These are phyloP conservation scores for Colostygia pectinataria DNA, from an alignment of 2,888 invertebrate genomes.

Conservation along the genomic window DNA sequence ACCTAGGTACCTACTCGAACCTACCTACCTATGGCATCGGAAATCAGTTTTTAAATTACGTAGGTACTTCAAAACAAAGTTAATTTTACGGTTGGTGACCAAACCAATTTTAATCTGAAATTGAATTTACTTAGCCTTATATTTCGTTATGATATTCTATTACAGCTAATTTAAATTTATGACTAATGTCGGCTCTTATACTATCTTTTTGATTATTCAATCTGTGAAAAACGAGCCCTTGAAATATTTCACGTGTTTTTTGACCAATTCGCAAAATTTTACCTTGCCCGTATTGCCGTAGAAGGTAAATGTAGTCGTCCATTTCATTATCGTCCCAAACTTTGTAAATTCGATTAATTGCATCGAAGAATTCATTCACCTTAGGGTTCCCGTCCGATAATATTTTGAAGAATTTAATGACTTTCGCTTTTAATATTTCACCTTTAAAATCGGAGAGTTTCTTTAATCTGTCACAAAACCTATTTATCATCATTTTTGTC, in stretches of 20 bases:
- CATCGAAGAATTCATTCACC: conserved; percentile 47
- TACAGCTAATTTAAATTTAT: conserved; percentile 52
- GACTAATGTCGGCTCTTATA: conserved; percentile 41
- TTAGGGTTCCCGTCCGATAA: conserved; percentile 44
- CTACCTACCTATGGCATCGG: background rate
- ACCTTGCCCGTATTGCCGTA: conserved; percentile 50
- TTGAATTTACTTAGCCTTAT: conserved; percentile 32
- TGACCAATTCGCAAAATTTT: conserved; percentile 40
- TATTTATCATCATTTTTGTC: conserved; percentile 45
- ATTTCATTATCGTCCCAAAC: conserved; percentile 44
- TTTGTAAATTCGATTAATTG: conserved; percentile 53
- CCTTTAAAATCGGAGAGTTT: conserved; percentile 44
- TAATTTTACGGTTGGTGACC: conserved; percentile 41
- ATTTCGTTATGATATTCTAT: conserved; percentile 48
- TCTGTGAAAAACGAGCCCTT: conserved; percentile 45
- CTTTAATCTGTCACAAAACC: conserved; percentile 43
- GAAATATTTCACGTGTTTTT: conserved; percentile 48
- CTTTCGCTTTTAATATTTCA: conserved; percentile 39
- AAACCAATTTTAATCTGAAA: conserved; percentile 22
- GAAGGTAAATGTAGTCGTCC: conserved; percentile 55
- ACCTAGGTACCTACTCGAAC: background rate
- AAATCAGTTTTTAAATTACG: conserved; percentile 1
- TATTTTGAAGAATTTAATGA: conserved; percentile 44
- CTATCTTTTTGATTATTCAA: conserved; percentile 40
- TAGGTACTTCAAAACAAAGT: conserved; percentile 15